A percentile compares a stretch with the other conserved stretches of the same genome.
Evolutionary conservation across 1,140 invertebrate species (phyloP).

Genomic region (Drosophila erecta): DNA sequence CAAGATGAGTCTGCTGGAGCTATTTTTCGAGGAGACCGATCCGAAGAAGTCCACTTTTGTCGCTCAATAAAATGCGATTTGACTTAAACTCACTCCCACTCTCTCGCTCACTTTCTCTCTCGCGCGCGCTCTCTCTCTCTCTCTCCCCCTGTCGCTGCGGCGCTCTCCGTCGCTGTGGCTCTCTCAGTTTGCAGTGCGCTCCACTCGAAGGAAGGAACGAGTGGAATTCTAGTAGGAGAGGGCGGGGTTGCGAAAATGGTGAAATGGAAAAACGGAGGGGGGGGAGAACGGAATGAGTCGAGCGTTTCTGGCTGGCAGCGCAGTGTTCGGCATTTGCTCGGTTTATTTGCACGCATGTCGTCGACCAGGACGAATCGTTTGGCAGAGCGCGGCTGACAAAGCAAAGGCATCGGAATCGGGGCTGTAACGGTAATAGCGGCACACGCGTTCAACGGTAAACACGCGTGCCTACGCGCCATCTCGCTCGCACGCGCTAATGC

Average conservation of each 20-base stretch:
- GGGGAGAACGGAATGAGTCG: background rate
- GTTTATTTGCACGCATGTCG: conserved; percentile 75
- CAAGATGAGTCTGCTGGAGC: conserved; percentile 37
- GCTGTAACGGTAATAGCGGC: conserved; percentile 18
- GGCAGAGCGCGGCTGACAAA: conserved; percentile 9
- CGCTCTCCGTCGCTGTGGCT: background rate
- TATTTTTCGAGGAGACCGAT: conserved; percentile 63
- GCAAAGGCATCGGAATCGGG: conserved; percentile 22
- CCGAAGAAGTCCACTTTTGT: background rate
- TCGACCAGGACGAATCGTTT: conserved; percentile 74
- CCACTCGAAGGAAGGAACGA: background rate
- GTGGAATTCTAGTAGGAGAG: background rate
- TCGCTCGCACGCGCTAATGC: conserved; percentile 14
- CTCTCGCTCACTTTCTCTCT: background rate
- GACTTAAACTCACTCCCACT: conserved; percentile 6
- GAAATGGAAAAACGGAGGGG: background rate
- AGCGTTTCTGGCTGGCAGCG: background rate
- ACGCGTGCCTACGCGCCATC: conserved; percentile 19
- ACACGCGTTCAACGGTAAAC: conserved; percentile 25
- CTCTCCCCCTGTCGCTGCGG: background rate
- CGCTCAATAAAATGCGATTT: conserved; percentile 22
- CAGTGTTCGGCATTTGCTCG: conserved; percentile 50
- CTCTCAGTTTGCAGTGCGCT: background rate
- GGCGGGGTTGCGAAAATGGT: background rate
- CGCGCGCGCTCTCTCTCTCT: background rate